These are phyloP conservation scores for Octopus bimaculoides DNA, from an alignment of 1,140 invertebrate species.

Conservation along the genomic window DNA sequence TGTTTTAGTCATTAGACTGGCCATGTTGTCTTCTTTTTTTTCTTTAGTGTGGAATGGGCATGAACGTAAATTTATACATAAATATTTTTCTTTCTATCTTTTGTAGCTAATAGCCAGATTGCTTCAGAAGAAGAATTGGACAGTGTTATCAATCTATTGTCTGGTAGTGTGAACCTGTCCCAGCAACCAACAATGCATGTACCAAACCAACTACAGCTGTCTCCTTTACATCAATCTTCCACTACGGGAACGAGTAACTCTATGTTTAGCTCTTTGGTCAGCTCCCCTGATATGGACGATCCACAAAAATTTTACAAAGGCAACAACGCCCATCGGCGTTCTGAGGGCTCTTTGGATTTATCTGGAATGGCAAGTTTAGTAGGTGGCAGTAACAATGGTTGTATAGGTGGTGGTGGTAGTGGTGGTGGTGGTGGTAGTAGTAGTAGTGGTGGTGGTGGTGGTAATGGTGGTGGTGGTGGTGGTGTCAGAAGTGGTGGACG, in stretches of 20 bases:
- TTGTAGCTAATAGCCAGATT: slow-evolving; percentile 28
- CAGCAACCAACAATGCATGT: slow-evolving; percentile 8
- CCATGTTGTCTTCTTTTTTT: background rate
- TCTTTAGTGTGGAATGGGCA: background rate
- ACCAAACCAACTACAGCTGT: slow-evolving; percentile 19
- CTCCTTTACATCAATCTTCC: slow-evolving; percentile 19
- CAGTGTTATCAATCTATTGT: slow-evolving; percentile 49
- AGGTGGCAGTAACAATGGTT: background rate
- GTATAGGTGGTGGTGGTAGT: background rate
- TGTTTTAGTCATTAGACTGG: too few relatives aligned
- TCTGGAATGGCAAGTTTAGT: slow-evolving; percentile 23
- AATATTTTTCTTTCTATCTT: background rate
- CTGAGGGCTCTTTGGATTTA: slow-evolving; percentile 47
- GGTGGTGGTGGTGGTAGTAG: slow-evolving; percentile 29
- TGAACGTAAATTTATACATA: background rate
- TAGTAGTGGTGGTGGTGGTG: slow-evolving; percentile 13
- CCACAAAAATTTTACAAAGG: slow-evolving; percentile 11
- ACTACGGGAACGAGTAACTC: slow-evolving; percentile 23
- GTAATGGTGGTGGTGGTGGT: background rate
- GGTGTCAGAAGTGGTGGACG: slow-evolving; percentile 20
- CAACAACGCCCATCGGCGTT: slow-evolving; percentile 36
- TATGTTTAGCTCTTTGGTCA: slow-evolving; percentile 21
- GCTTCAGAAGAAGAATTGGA: slow-evolving; percentile 50
- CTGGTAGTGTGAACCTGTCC: slow-evolving; percentile 25
- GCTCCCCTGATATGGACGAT: background rate